Percentiles rank a stretch among this genome's conserved stretches.
Evolutionary conservation across 2,113 vertebrate genomes (phyloP).

Genomic region (Elephas maximus): DNA sequence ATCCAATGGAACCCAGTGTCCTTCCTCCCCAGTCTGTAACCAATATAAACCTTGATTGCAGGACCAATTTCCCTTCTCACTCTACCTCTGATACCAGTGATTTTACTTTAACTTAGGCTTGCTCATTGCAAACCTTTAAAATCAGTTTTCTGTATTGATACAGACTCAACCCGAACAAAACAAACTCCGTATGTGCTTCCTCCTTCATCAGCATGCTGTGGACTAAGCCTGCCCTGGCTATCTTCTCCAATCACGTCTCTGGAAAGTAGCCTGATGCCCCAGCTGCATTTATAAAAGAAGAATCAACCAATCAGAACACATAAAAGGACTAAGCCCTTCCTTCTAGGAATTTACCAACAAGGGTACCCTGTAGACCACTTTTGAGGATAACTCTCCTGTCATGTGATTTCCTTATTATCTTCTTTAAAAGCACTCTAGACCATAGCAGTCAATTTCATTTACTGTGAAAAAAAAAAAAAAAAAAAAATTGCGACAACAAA

Average conservation of each 20-base stretch:
- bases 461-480: not conserved
- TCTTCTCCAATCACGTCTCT: not conserved
- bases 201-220: not conserved
- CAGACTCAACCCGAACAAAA: not conserved
- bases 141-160: not conserved
- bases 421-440: not conserved
- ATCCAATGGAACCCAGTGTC: not conserved
- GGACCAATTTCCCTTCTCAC: not conserved
- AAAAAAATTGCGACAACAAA: constrained; percentile 50
- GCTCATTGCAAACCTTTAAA: not conserved
- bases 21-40: not conserved
- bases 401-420: not conserved
- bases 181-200: not conserved
- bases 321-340: not conserved
- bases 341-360: not conserved
- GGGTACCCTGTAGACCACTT: not conserved
- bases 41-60: not conserved
- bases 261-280: not conserved
- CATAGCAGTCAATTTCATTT: not conserved
- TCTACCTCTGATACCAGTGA: not conserved
- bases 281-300: constrained; percentile 17
- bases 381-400: constrained; percentile 12
- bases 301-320: not conserved
- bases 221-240: not conserved
- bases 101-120: not conserved